Evolutionary conservation across 2,888 invertebrate genomes (phyloP).

Genomic region (Melanophora roralis): DNA sequence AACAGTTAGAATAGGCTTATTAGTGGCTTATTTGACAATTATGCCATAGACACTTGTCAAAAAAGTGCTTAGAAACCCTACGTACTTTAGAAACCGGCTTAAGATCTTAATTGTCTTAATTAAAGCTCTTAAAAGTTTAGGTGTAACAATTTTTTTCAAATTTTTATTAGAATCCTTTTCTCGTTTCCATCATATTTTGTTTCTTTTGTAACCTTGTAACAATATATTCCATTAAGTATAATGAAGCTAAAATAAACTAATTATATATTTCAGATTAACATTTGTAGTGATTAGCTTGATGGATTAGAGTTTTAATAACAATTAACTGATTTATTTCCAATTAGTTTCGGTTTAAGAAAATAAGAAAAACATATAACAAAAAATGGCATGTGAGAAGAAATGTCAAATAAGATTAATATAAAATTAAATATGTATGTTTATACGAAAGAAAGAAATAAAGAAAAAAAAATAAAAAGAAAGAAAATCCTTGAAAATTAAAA

Average conservation of each 20-base stretch:
- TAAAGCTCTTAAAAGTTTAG: no score
- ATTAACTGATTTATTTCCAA: slow-evolving; percentile 35
- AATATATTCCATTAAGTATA: background rate
- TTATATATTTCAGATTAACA: slow-evolving; percentile 10
- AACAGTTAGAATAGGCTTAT: no score
- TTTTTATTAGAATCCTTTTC: background rate
- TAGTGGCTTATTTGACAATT: no score
- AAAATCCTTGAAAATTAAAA: no score
- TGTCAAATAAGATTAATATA: background rate
- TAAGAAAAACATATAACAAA: background rate
- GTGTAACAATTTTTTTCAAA: background rate
- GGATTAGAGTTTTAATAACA: slow-evolving; percentile 37
- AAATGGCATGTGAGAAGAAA: background rate
- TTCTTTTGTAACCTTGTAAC: background rate
- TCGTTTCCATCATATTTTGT: background rate
- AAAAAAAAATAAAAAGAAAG: no score
- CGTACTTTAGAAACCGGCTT: no score
- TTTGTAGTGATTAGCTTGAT: slow-evolving; percentile 36
- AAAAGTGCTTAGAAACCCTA: no score
- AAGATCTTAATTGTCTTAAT: no score
- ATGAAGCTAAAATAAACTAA: slow-evolving; percentile 33
- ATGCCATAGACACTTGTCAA: no score
- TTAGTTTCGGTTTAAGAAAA: slow-evolving; percentile 16
- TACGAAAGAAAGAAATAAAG: no score
- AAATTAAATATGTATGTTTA: background rate